These are phyloP conservation scores for Ptiloglossa arizonensis DNA, from an alignment of 1,140 invertebrate genomes.

Conservation along the genomic window DNA sequence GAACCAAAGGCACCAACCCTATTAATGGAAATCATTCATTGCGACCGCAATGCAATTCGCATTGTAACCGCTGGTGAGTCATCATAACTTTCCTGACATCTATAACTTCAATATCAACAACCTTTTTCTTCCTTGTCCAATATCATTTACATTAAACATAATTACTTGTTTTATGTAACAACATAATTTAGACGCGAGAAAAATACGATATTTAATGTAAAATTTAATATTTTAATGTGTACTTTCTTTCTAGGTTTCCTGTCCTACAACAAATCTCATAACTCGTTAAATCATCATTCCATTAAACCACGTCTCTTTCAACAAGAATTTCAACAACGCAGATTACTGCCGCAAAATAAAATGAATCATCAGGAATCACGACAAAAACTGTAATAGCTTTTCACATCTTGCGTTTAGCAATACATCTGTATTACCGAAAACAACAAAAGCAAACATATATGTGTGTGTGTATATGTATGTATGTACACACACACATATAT, in stretches of 20 bases:
- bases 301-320: slow-evolving; percentile 76
- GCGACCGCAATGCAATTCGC: slow-evolving; percentile 78
- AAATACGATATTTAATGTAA: slow-evolving; percentile 21
- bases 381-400: slow-evolving; percentile 69
- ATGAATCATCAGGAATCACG: slow-evolving; percentile 67
- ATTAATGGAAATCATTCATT: slow-evolving; percentile 83
- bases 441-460: slow-evolving; percentile 51
- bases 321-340: slow-evolving; percentile 74
- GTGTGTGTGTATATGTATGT: slow-evolving; percentile 54
- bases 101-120: slow-evolving; percentile 35
- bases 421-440: slow-evolving; percentile 57
- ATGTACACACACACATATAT: slow-evolving; percentile 51
- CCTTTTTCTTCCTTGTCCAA: slow-evolving; percentile 39
- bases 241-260: slow-evolving; percentile 73
- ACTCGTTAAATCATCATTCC: slow-evolving; percentile 79
- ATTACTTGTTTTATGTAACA: slow-evolving; percentile 12
- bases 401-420: slow-evolving; percentile 62
- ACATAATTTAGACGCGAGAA: slow-evolving; percentile 7
- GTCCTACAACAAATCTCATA: slow-evolving; percentile 76
- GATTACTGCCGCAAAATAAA: slow-evolving; percentile 73
- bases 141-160: slow-evolving; percentile 7
- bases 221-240: slow-evolving; percentile 33
- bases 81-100: slow-evolving; percentile 62
- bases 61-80: slow-evolving; percentile 81
- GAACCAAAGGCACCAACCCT: slow-evolving; percentile 90